These are phyloP conservation scores for Diceros bicornis DNA, from an alignment of 2,797 vertebrate genomes.

Conservation along the genomic window DNA sequence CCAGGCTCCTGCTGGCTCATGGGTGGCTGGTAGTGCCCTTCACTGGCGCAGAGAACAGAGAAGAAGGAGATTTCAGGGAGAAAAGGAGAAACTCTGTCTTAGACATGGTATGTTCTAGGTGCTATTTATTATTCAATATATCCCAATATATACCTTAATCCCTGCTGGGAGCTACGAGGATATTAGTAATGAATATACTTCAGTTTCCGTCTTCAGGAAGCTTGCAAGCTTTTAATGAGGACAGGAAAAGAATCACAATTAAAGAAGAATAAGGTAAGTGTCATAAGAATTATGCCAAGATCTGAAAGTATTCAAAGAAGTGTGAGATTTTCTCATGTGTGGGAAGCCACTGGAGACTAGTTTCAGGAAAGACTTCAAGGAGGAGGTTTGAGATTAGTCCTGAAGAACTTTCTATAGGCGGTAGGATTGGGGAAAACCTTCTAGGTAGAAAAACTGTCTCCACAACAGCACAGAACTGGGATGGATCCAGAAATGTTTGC, in stretches of 20 bases:
- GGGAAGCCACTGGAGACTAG: background rate
- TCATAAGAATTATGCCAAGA: background rate
- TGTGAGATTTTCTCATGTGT: background rate
- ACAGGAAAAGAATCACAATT: background rate
- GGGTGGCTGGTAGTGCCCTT: background rate
- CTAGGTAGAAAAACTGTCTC: background rate
- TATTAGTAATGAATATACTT: background rate
- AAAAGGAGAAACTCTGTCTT: background rate
- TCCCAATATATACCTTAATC: no score
- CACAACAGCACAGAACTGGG: background rate
- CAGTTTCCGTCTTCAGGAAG: background rate
- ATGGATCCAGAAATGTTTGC: background rate
- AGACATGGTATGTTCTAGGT: background rate
- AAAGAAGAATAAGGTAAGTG: background rate
- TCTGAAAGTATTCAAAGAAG: background rate
- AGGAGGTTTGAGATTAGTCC: background rate
- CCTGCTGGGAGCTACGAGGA: background rate
- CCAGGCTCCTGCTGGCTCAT: background rate
- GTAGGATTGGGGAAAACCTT: background rate
- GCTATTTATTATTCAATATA: background rate
- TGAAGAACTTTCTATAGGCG: background rate
- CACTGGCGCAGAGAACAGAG: background rate
- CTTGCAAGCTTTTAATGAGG: background rate
- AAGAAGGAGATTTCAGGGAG: background rate
- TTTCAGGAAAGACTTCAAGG: slow-evolving; percentile 1